phyloP scores from a whole-genome alignment of 1,140 invertebrate genomes.

The Hormaphis cornu region DNA sequence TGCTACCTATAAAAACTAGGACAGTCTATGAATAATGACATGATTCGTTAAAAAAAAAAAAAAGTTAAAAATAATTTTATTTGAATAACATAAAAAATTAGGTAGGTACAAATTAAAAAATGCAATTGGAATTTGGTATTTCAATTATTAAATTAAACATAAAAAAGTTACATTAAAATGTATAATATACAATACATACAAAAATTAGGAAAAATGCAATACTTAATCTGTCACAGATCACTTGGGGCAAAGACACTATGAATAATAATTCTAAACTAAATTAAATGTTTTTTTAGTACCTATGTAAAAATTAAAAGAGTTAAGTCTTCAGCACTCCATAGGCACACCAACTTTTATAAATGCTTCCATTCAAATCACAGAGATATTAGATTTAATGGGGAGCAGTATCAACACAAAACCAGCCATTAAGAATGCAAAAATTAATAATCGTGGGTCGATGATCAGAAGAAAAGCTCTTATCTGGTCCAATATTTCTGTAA shows the following conservation, averaged over 20 bases:
- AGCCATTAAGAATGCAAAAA: slow-evolving; percentile 1
- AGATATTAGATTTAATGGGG: not conserved
- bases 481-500: slow-evolving; percentile 22
- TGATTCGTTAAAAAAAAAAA: not conserved
- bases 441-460: not conserved
- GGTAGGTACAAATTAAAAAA: not conserved
- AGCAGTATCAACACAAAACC: slow-evolving; percentile 1
- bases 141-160: not conserved
- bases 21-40: not conserved
- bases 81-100: not conserved
- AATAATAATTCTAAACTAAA: too few species aligned
- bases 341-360: not conserved
- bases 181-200: slow-evolving; percentile 22
- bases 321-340: slow-evolving; percentile 3
- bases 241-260: not conserved
- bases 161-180: not conserved
- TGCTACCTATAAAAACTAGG: not conserved
- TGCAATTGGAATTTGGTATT: not conserved
- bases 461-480: not conserved
- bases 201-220: not conserved
- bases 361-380: not conserved
- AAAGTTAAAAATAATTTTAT: not conserved
- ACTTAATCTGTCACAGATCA: not conserved
- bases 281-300: too few species aligned
- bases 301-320: not conserved